Evolutionary conservation across 2,888 invertebrate species (phyloP), one percentile per base, ranked within the genome.

Genomic region (Chironomus riparius): DNA sequence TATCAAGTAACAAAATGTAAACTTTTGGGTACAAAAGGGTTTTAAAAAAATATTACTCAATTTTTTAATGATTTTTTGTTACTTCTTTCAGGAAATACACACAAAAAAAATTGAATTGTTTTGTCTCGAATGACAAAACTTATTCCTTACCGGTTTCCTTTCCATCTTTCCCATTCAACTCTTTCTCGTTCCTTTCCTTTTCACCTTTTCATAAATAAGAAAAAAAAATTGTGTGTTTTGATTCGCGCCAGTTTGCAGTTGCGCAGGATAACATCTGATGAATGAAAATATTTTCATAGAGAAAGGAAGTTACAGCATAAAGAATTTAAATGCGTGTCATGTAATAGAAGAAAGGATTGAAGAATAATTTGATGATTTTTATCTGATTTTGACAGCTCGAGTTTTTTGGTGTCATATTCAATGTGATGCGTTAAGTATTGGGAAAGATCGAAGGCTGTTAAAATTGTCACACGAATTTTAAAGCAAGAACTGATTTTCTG

Each of bases 31-130:
- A 38, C 62, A 62, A 73, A 73, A 65, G 73, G 73, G 62, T 73
- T 65, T 50, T 15, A 4, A 15, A 72, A 24, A 72, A 47, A 72
- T 72, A 47, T 72, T 47, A 22, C 47, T 50, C 72, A 72, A 72
- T 72, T 72, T 72, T 72, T 72, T 72, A 72, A 73, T 62, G 73
- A 73, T 73, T 73, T 73, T 73, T 73, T 73, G 72, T 73, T 18
- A 50, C 38, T 38, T 38, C 38, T 47, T 73, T 65, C 73, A 61
- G 61, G 73, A 73, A 73, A 62, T 18, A 47, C 5, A 56, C 18
- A 15, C 21, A 21, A 0, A 68, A 38, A 68, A 38, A 68, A 38
- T n/a, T n/a, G 47, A 68, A 13, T 56, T 56, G 50, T 71, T 15
- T 24, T 71, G 38, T 56, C 28, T 56, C 24, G 13, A 12, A 56